Evolutionary conservation across 1,140 invertebrate genomes (phyloP), one percentile per base, ranked within the genome.

Genomic region (Micrasema longulum): DNA sequence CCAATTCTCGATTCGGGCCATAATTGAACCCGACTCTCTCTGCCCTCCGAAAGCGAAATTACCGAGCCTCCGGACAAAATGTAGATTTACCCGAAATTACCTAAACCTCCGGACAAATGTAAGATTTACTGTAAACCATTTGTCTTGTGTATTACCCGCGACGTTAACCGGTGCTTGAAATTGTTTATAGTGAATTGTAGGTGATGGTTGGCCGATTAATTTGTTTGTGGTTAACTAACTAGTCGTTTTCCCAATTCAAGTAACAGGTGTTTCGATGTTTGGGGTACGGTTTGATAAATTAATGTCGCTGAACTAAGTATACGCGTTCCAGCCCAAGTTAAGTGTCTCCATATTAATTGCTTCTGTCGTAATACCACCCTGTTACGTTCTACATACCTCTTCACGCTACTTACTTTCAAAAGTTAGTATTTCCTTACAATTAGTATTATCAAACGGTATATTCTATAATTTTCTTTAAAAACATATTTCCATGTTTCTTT

Each of bases 91-190:
- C 26, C 47, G 16, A 22, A 22, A 48, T 48, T 48, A 48, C 11
- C 47, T 9, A 12, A 22, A 11, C 23, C 50, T 5, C 26, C 50
- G 1, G 26, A 23, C 52, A 31, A 14, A 55, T 31, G 22, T 55
- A 7, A 55, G 14, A 31, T 55, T 36, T 55, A 55, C n/a, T 38
- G 10, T 35, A 38, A 60, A 16, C 35, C 36, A 38, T 60, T 60
- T 60, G 22, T 60, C 55, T 38, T 11, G 18, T 9, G 55, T 35
- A 60, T 22, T 43, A 22, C 35, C 10, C 35, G 36, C 55, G 36
- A 60, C 36, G 36, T 38, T 38, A 55, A 55, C 5, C 7, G 26
- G 2, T 31, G 7, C 26, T 7, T 31, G 26, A 31, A 31, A 7
- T 31, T 31, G 26, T 31, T 31, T 31, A 31, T 7, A 31, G 26